These are phyloP conservation scores for Sarcophaga peregrina DNA, from an alignment of 1,140 invertebrate genomes.

Conservation along the genomic window DNA sequence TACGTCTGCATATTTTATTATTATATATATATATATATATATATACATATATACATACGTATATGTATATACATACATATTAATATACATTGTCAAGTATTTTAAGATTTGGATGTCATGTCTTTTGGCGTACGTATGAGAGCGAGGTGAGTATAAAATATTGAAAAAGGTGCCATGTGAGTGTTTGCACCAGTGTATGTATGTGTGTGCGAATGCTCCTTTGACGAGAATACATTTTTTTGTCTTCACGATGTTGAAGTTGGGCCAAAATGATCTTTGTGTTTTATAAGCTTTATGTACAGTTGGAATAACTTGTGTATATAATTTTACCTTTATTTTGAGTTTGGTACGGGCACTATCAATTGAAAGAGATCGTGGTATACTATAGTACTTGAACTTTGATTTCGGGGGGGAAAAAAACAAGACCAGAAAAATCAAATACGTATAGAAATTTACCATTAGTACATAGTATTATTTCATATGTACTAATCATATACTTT, in stretches of 20 bases:
- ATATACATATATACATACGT: too few species aligned
- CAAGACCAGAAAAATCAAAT: background rate
- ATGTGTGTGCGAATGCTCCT: constrained; percentile 5
- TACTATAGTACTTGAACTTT: constrained; percentile 11
- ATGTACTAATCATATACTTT: background rate
- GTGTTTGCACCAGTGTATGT: too few species aligned
- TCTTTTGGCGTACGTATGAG: background rate
- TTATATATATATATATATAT: too few species aligned
- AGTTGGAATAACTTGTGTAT: background rate
- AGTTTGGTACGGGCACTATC: background rate
- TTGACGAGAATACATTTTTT: background rate
- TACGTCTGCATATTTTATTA: too few species aligned
- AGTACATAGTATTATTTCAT: background rate
- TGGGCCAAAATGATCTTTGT: too few species aligned
- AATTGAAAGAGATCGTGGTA: background rate
- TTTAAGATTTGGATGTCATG: background rate
- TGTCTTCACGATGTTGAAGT: too few species aligned
- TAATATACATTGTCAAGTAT: background rate
- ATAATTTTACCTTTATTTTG: too few species aligned
- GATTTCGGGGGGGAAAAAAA: background rate
- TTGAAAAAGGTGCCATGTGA: background rate
- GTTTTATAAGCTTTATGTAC: background rate
- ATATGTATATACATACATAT: too few species aligned
- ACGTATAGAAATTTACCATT: background rate
- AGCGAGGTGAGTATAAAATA: background rate